Evolutionary conservation across 2,888 invertebrate species (phyloP).

Genomic region (Polylopha cassiicola): DNA sequence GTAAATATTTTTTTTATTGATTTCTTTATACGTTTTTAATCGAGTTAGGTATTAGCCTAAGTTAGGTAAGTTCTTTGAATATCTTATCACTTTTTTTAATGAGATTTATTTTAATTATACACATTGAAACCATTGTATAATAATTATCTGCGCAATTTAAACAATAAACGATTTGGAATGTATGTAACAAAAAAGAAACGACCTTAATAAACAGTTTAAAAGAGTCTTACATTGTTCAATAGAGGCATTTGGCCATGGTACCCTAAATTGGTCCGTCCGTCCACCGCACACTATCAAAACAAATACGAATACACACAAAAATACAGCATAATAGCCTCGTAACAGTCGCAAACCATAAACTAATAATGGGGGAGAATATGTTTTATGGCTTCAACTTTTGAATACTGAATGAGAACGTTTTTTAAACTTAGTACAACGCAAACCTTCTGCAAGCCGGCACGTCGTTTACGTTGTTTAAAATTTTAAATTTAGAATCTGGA

Average conservation of each 20-base stretch:
- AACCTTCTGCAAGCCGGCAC: slow-evolving; percentile 59
- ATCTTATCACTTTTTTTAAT: no score
- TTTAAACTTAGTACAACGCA: slow-evolving; percentile 67
- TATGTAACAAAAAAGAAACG: slow-evolving; percentile 7
- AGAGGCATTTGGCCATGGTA: slow-evolving; percentile 50
- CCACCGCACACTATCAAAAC: slow-evolving; percentile 69
- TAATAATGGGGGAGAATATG: slow-evolving; percentile 76
- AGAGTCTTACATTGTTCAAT: slow-evolving; percentile 40
- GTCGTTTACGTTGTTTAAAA: slow-evolving; percentile 35
- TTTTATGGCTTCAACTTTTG: slow-evolving; percentile 74
- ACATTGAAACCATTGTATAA: no score
- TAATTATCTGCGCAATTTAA: no score
- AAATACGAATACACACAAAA: slow-evolving; percentile 68
- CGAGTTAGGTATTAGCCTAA: no score
- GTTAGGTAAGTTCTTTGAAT: no score
- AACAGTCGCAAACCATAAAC: slow-evolving; percentile 73
- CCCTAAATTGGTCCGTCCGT: slow-evolving; percentile 62
- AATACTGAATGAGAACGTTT: slow-evolving; percentile 60
- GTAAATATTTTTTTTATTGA: no score
- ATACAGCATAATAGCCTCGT: slow-evolving; percentile 68
- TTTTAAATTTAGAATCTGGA: slow-evolving; percentile 11
- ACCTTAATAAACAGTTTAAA: slow-evolving; percentile 10
- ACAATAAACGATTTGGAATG: slow-evolving; percentile 15
- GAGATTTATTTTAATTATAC: no score
- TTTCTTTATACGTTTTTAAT: no score